Conservation (phyloP, 2,888 invertebrate species). For the Eutolmus rufibarbis region DNA sequence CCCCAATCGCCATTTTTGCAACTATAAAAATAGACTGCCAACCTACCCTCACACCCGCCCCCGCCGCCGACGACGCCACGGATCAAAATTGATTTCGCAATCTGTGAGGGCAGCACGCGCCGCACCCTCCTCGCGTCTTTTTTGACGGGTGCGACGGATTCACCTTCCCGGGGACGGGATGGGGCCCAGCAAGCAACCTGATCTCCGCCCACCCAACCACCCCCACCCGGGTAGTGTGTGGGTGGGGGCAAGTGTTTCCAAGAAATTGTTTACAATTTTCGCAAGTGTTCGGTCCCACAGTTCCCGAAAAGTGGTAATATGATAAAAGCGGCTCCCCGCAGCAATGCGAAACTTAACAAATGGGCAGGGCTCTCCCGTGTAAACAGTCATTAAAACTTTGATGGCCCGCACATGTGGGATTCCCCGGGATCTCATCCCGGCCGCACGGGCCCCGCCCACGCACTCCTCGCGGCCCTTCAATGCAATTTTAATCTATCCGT, state of each 20-base stretch:
- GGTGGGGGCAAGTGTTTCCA: background rate
- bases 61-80: background rate
- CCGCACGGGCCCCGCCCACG: background rate
- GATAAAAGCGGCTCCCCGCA: conserved; percentile 12
- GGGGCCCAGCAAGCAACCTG: background rate
- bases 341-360: conserved; percentile 30
- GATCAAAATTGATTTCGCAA: conserved; percentile 1
- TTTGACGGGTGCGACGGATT: background rate
- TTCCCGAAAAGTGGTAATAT: background rate
- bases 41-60: background rate
- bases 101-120: background rate
- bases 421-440: background rate
- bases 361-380: conserved; percentile 36
- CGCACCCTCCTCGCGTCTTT: background rate
- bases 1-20: background rate
- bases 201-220: background rate
- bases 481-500: background rate
- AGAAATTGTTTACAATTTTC: conserved; percentile 31
- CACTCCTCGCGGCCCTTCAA: background rate
- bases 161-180: background rate
- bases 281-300: conserved; percentile 23
- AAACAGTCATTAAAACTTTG: conserved; percentile 45
- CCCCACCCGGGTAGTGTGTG: background rate
- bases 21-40: conserved; percentile 18
- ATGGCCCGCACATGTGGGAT: conserved; percentile 40